Percentiles rank a stretch among this genome's conserved stretches.
phyloP scores from a whole-genome alignment of 2,113 vertebrate species.

The Oenanthe melanoleuca region DNA sequence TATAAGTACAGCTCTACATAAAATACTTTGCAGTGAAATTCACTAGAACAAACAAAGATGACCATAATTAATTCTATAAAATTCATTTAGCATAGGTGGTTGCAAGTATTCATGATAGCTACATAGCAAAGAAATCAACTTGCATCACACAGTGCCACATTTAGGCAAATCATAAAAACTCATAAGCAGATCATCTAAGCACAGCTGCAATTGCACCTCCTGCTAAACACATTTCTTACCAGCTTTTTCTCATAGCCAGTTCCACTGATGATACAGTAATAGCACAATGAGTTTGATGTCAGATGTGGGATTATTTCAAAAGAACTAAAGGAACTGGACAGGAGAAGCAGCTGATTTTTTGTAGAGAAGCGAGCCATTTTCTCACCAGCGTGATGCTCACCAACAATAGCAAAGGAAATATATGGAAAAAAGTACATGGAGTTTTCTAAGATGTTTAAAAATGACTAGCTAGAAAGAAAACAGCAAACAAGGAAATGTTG shows the following conservation, averaged over 20 bases:
- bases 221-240: not conserved
- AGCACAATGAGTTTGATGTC: not conserved
- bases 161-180: not conserved
- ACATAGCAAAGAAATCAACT: slow-evolving; percentile 29
- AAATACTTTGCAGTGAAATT: not conserved
- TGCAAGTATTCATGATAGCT: slow-evolving; percentile 59
- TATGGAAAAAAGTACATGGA: slow-evolving; percentile 9
- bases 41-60: not conserved
- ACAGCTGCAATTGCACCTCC: not conserved
- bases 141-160: slow-evolving; percentile 32
- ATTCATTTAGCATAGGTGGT: slow-evolving; percentile 36
- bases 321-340: slow-evolving; percentile 12
- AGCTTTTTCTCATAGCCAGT: slow-evolving; percentile 18
- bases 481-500: not conserved
- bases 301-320: not conserved
- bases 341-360: slow-evolving; percentile 41
- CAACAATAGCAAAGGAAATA: slow-evolving; percentile 73
- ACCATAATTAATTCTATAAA: not conserved
- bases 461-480: slow-evolving; percentile 13
- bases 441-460: slow-evolving; percentile 16
- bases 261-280: not conserved
- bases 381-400: not conserved
- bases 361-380: slow-evolving; percentile 34
- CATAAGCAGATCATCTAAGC: slow-evolving; percentile 11
- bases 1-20: not conserved